A percentile compares a stretch with the other conserved stretches of the same genome.
Evolutionary conservation across 23 tunicate genomes (phyloP).

Genomic region (Diplosoma virens): DNA sequence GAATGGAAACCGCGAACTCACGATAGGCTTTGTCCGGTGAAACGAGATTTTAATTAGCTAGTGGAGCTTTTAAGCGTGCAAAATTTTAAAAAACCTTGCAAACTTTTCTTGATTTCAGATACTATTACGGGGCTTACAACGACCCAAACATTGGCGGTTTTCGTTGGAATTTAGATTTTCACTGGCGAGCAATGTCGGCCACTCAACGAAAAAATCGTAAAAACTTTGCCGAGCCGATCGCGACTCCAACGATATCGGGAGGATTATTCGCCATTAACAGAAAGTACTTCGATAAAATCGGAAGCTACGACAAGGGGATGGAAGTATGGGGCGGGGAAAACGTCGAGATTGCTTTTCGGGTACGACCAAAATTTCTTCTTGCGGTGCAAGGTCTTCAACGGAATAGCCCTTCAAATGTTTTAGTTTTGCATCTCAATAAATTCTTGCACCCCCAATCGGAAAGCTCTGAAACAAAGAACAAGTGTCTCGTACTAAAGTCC

Average conservation of each 20-base stretch:
- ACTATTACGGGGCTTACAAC: slow-evolving; percentile 33
- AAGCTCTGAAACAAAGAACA: too few species aligned
- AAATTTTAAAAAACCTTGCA: too few species aligned
- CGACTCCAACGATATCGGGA: slow-evolving; percentile 80
- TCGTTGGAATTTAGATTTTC: slow-evolving; percentile 50
- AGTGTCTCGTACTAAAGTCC: too few species aligned
- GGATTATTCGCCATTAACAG: slow-evolving; percentile 61
- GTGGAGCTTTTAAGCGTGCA: too few species aligned
- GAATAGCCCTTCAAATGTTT: too few species aligned
- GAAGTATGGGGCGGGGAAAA: slow-evolving; percentile 98
- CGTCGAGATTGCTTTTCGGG: slow-evolving; percentile 82
- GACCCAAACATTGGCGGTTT: slow-evolving; percentile 55
- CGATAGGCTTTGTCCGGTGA: too few species aligned
- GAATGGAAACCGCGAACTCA: too few species aligned
- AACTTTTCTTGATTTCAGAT: too few species aligned
- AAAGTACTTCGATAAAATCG: slow-evolving; percentile 42
- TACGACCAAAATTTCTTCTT: slow-evolving; percentile 6
- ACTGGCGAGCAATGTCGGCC: slow-evolving; percentile 42
- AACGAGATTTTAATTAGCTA: too few species aligned
- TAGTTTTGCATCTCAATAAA: too few species aligned
- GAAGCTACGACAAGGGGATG: slow-evolving; percentile 76
- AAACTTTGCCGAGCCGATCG: slow-evolving; percentile 48
- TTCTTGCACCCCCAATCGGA: too few species aligned
- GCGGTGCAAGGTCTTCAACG: too few species aligned
- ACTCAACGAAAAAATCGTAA: slow-evolving; percentile 13